Base-by-base conservation (phyloP, 2,888 invertebrate species). In the Julus scandinavius region DNA sequence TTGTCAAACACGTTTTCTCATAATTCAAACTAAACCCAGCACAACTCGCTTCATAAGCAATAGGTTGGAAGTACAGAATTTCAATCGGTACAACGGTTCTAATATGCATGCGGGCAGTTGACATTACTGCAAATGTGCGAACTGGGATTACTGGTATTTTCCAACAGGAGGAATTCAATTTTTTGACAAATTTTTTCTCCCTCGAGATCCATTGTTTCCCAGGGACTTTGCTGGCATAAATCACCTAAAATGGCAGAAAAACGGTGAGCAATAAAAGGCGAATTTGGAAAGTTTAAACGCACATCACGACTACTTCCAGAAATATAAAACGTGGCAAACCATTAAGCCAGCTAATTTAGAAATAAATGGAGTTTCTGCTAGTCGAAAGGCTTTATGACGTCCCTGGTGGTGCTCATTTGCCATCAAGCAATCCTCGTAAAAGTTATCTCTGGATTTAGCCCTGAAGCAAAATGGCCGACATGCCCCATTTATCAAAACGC, bases 151-250 rank as follows among this genome's bases (percentile, higher is more conserved):
- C 72, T 72, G 72, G 72, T 13, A 72, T 72, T 72, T 72, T 29
- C 72, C 29, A 29, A 29, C 7, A 9, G 72, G 29, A 72, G 72
- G 29, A 72, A 72, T 72, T 72, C 72, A 72, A 72, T 72, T 72
- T 72, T 72, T 72, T 72, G 72, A 29, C 72, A 72, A 45, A 72
- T 29, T 72, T 72, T 29, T 72, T 72, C 72, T 72, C 72, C 72
- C 72, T 72, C 72, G 72, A 72, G 72, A 72, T 72, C 72, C 72
- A 72, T 72, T 72, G 72, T 72, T 72, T 72, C 72, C 72, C 72
- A 72, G 72, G 72, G 72, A 29, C 72, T n/a, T 63, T 11, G 11
- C 4, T n/a, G 72, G n/a, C 11, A 72, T 72, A 72, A 72, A 72
- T 72, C 72, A 72, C 7, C 29, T 29, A 72, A 72, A 72, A 7